A percentile compares a stretch with the other conserved stretches of the same genome.
phyloP scores from a whole-genome alignment of 1,140 invertebrate species.

The Lordiphosa clarofinis region DNA sequence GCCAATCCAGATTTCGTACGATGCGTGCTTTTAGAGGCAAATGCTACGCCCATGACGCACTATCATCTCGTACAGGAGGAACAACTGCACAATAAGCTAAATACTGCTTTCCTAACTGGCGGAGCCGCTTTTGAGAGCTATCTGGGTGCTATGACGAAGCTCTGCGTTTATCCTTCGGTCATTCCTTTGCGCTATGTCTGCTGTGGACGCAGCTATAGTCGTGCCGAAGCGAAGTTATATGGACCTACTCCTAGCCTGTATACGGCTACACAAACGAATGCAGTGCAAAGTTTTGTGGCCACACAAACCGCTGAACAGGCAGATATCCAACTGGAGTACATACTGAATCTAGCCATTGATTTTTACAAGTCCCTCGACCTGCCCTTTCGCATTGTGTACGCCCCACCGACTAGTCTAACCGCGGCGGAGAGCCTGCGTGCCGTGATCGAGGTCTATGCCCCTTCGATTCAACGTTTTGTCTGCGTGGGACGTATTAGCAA shows the following conservation, averaged over 20 bases:
- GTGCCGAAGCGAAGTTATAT: slow-evolving; percentile 39
- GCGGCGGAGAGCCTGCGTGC: slow-evolving; percentile 82
- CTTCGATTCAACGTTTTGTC: slow-evolving; percentile 80
- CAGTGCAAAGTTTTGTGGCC: slow-evolving; percentile 81
- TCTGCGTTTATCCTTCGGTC: slow-evolving; percentile 80
- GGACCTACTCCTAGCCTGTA: slow-evolving; percentile 80
- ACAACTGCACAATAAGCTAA: slow-evolving; percentile 78
- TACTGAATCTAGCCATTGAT: slow-evolving; percentile 78
- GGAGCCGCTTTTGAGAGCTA: slow-evolving; percentile 82
- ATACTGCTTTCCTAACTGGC: slow-evolving; percentile 83
- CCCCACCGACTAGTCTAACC: slow-evolving; percentile 80
- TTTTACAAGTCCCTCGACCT: slow-evolving; percentile 82
- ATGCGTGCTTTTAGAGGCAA: slow-evolving; percentile 84
- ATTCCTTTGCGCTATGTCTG: slow-evolving; percentile 83
- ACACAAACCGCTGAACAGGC: slow-evolving; percentile 70
- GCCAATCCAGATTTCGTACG: slow-evolving; percentile 84
- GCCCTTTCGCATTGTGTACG: slow-evolving; percentile 82
- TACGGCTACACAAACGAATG: slow-evolving; percentile 82
- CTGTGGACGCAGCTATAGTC: slow-evolving; percentile 82
- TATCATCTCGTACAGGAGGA: slow-evolving; percentile 81
- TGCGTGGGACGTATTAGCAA: slow-evolving; percentile 83
- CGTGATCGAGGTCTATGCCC: slow-evolving; percentile 84
- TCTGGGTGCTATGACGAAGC: slow-evolving; percentile 82
- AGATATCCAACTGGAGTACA: slow-evolving; percentile 79
- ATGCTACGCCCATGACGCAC: slow-evolving; percentile 80